A percentile compares a stretch with the other conserved stretches of the same genome.
Evolutionary conservation across 2,888 invertebrate species (phyloP).

Genomic region (Stenolophus ochropezus): DNA sequence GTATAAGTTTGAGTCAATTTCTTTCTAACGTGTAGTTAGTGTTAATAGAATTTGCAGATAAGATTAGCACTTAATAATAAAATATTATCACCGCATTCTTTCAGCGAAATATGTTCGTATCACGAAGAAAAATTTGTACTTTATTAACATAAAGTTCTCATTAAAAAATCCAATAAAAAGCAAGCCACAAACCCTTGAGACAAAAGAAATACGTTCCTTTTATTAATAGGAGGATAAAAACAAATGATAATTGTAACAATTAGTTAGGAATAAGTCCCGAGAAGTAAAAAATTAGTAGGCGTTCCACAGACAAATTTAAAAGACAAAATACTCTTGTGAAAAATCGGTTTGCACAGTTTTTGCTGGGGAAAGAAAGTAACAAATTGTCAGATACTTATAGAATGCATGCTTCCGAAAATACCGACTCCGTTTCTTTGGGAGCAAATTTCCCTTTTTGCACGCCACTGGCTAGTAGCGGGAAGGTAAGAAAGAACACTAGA

Average conservation of each 20-base stretch:
- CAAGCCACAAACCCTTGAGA: conserved; percentile 2
- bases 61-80: not conserved
- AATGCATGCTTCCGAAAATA: conserved; percentile 17
- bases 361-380: conserved; percentile 2
- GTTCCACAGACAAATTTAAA: conserved; percentile 15
- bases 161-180: conserved; percentile 9
- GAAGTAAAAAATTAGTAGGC: conserved; percentile 37
- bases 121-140: not conserved
- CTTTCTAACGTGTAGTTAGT: not conserved
- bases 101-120: not conserved
- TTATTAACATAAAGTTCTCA: conserved; percentile 14
- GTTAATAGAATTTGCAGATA: not conserved
- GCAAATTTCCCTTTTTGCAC: conserved; percentile 16
- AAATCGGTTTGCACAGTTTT: conserved; percentile 14
- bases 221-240: conserved; percentile 35
- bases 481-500: conserved; percentile 24
- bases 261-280: conserved; percentile 30
- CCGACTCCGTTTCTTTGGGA: not conserved
- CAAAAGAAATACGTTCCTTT: conserved; percentile 1
- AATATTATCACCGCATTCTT: not conserved
- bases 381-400: conserved; percentile 25
- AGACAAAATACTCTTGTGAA: conserved; percentile 36
- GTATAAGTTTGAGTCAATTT: not conserved
- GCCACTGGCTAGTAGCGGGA: conserved; percentile 3
- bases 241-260: conserved; percentile 41